A percentile compares a stretch with the other conserved stretches of the same genome.
Conservation (phyloP, 2,888 invertebrate species). For the Andrena chrysosceles region DNA sequence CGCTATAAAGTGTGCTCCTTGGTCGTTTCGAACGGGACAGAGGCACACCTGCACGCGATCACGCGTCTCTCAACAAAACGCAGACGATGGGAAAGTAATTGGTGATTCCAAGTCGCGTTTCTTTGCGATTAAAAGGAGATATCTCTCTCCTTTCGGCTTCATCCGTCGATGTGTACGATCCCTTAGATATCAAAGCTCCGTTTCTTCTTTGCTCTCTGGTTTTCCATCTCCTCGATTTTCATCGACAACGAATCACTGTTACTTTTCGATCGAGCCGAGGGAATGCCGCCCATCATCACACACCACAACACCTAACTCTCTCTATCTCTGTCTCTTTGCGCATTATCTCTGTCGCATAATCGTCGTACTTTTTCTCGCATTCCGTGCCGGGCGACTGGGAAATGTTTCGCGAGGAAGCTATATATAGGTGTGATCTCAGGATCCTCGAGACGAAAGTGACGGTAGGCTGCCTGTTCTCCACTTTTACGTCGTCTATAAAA, state of each 20-base stretch:
- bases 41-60: neutral
- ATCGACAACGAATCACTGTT: constrained; percentile 10
- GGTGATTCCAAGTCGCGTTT: neutral
- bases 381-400: constrained; percentile 43
- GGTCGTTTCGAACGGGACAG: constrained; percentile 18
- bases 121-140: neutral
- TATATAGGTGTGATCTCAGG: constrained; percentile 38
- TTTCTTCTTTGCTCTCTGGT: no score
- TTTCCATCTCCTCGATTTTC: no score
- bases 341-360: constrained; percentile 66
- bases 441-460: constrained; percentile 50
- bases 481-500: constrained; percentile 17
- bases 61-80: neutral
- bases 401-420: constrained; percentile 51
- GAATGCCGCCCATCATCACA: neutral
- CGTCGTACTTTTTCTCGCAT: constrained; percentile 57
- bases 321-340: constrained; percentile 30
- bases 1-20: constrained; percentile 14
- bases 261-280: constrained; percentile 29
- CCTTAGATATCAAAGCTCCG: no score
- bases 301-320: constrained; percentile 34
- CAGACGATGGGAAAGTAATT: constrained; percentile 32
- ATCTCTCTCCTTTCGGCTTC: no score
- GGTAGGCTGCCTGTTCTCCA: constrained; percentile 49
- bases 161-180: no score